Evolutionary conservation across 2,797 vertebrate species (phyloP), one percentile per base, ranked within the genome.

Genomic region (Myioborus melanocephalus): DNA sequence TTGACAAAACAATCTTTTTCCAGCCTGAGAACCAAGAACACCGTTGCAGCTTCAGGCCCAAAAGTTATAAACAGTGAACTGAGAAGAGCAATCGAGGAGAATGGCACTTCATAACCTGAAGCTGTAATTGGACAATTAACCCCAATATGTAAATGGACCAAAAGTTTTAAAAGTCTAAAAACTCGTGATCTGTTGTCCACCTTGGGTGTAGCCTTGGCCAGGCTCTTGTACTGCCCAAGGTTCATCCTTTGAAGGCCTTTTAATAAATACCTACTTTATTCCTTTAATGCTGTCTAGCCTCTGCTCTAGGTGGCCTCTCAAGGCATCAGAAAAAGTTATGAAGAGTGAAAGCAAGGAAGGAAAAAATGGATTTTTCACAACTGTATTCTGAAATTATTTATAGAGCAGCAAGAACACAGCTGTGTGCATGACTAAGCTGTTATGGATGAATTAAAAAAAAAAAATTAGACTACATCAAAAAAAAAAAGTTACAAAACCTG

Each of bases 151-250:
- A 41, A 61, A 61, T 61, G 59, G 37, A 30, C 37, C 37, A 41
- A 30, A 41, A 61, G 9, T 41, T 41, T 15, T 10, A 22, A 21
- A 61, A 41, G 37, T 41, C 9, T 30, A 10, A 41, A 61, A 30
- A 61, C 5, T 30, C 2, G 0, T 61, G 37, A 61, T 4, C 19
- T 0, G 13, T 30, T 4, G 5, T 41, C 27, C 37, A 41, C 10
- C 37, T 30, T 22, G 37, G 37, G 37, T 8, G 37, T 5, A 41
- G 37, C 27, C 59, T 7, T 7, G 18, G 35, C 8, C 12, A 2
- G 18, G 59, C 13, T 41, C 37, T 30, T 30, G 19, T 41, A 30
- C 37, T 41, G 59, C 27, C 27, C 27, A 30, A 30, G 37, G 19
- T 14, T 1, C 1, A 41, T 41, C 27, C 59, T 61, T 41, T 41